Evolutionary conservation across 2,888 invertebrate genomes (phyloP), one percentile per base, ranked within the genome.

Genomic region (Leptinotarsa peninsularis): DNA sequence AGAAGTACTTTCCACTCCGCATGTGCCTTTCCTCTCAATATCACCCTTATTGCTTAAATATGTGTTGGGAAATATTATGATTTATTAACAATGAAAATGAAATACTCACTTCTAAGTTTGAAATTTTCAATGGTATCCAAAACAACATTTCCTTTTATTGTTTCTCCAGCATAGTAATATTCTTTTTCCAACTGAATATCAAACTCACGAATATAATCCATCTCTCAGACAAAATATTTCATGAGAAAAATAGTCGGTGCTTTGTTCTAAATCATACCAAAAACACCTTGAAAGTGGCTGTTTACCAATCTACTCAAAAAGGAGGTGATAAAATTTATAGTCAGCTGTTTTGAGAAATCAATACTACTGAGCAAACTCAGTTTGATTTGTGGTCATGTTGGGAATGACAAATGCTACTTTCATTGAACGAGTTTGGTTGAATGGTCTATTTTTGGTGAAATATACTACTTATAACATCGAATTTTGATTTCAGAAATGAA

Each of bases 161-260:
- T 89, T 87, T 94, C 94, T 0, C 94, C 94, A 21, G 94, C 93
- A 85, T 94, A 94, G 87, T 93, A 94, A 87, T 93, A 91, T 84
- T 94, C 94, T 85, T 92, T 93, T 85, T 93, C 93, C 77, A 94
- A 88, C 79, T 93, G 92, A 81, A 94, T 94, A 87, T 94, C 94
- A 85, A 94, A 94, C 85, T 93, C 93, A 79, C 92, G 90, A 81
- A 94, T 94, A 89, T 93, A 94, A 89, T 94, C 94, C 94, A 94
- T 94, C 50, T 72, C 67, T 58, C 21, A 66, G 49, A 52, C 17
- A 33, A 43, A 60, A 60, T 68, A 17, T 71, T 66, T 49, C 66
- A 74, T 69, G 49, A 72, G 33, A 75, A 69, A 76, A 27, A 69
- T 54, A 18, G 7, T n/a, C 63, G 10, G 33, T n/a, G 33, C 43